These are phyloP conservation scores for Melipona quadrifasciata DNA, from an alignment of 1,140 invertebrate genomes.

Conservation along the genomic window DNA sequence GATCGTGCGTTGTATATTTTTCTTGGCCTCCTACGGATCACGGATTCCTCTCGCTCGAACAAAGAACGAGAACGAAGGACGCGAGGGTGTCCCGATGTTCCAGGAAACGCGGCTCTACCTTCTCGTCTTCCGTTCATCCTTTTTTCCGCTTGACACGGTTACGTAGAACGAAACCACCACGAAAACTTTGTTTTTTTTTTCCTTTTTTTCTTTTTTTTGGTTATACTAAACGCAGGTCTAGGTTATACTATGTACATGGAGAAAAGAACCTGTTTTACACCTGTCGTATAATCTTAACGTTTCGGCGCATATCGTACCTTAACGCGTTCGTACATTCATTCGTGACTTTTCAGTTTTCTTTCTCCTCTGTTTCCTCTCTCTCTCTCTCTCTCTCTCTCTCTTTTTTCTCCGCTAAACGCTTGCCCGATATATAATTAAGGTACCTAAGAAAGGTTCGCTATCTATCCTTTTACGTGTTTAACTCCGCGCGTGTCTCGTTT, in stretches of 20 bases:
- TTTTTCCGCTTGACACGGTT: constrained; percentile 35
- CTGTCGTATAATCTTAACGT: constrained; percentile 69
- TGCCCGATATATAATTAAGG: constrained; percentile 36
- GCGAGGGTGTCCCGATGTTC: constrained; percentile 13
- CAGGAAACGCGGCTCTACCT: constrained; percentile 13
- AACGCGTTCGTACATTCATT: constrained; percentile 54
- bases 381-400: background rate
- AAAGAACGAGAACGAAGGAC: background rate
- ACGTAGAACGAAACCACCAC: constrained; percentile 49
- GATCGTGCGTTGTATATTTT: too few species aligned
- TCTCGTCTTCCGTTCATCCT: constrained; percentile 39
- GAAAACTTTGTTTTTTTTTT: constrained; percentile 44
- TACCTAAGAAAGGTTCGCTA: constrained; percentile 49
- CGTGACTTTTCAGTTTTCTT: background rate
- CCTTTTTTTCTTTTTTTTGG: background rate
- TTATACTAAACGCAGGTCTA: constrained; percentile 65
- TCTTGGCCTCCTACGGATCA: too few species aligned
- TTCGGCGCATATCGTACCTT: constrained; percentile 74
- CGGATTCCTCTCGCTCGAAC: background rate
- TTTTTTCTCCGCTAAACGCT: constrained; percentile 27
- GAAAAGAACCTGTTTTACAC: constrained; percentile 63
- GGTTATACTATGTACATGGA: constrained; percentile 74
- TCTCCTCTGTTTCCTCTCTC: constrained; percentile 1
- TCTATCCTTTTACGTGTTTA: constrained; percentile 29
- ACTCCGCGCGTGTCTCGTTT: constrained; percentile 2